Conservation (phyloP, 2,888 invertebrate species). For the Ptychoptera contaminata region DNA sequence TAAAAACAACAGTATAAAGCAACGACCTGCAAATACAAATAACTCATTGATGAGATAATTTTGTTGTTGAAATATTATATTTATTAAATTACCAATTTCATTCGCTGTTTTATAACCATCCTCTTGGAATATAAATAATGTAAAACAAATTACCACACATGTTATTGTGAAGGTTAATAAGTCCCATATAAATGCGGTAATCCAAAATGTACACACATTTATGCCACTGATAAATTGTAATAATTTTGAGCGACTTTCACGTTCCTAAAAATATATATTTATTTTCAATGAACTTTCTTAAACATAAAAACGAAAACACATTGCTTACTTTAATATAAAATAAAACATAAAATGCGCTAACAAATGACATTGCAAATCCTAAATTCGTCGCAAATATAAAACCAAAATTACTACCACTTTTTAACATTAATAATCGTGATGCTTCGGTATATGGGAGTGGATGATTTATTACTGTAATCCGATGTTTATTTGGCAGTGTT, state of each 20-base stretch:
- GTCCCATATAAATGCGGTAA: conserved; percentile 43
- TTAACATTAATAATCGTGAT: conserved; percentile 22
- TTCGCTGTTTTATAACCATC: conserved; percentile 30
- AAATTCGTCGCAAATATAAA: conserved; percentile 53
- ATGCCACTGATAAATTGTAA: conserved; percentile 64
- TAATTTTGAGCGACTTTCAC: conserved; percentile 55
- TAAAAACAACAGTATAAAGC: conserved; percentile 39
- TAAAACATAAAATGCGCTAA: conserved; percentile 44
- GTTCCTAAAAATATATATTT: conserved; percentile 31
- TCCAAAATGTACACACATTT: conserved; percentile 53
- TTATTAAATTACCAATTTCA: conserved; percentile 14
- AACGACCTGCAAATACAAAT: too few species aligned
- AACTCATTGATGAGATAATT: too few species aligned
- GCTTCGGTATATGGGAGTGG: conserved; percentile 43
- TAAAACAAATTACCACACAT: conserved; percentile 43
- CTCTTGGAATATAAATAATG: conserved; percentile 47
- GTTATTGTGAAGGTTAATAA: conserved; percentile 45
- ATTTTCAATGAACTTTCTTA: too few species aligned
- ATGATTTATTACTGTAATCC: conserved; percentile 26
- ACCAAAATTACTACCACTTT: conserved; percentile 30
- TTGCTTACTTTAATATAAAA: conserved; percentile 32
- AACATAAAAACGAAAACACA: too few species aligned
- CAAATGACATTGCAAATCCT: conserved; percentile 63
- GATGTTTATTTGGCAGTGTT: too few species aligned
- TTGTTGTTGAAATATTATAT: too few species aligned